phyloP scores from a whole-genome alignment of 2,888 invertebrate genomes.

The Leucophenga maculata region DNA sequence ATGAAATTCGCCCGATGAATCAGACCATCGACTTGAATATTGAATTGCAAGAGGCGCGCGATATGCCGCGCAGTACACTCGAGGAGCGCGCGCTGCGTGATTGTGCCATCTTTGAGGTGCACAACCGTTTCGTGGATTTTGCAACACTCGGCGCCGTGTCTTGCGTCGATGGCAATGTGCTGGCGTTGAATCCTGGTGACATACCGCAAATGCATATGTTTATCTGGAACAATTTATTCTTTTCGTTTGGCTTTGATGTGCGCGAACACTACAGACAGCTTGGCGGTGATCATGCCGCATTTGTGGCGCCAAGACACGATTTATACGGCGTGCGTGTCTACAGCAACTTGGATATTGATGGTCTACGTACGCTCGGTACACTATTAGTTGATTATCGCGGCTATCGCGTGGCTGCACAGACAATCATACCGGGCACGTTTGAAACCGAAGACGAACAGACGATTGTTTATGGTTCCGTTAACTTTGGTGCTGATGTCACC shows the following conservation, averaged over 20 bases:
- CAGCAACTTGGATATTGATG: conserved; percentile 91
- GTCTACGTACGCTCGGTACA: conserved; percentile 95
- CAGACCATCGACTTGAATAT: conserved; percentile 99
- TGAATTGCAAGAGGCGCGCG: conserved; percentile 95
- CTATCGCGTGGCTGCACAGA: conserved; percentile 96
- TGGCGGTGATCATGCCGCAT: conserved; percentile 97
- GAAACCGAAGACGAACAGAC: conserved; percentile 99
- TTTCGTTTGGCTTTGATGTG: conserved; percentile 97
- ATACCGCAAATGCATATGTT: conserved; percentile 99
- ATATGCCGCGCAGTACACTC: conserved; percentile 90
- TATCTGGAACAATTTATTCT: conserved; percentile 99
- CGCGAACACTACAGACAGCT: conserved; percentile 98
- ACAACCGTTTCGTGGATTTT: conserved; percentile 97
- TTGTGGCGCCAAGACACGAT: conserved; percentile 89
- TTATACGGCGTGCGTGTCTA: conserved; percentile 96
- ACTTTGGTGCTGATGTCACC: conserved; percentile 97
- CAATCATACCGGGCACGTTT: conserved; percentile 97
- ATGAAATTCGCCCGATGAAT: conserved; percentile 84
- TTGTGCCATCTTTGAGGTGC: conserved; percentile 96
- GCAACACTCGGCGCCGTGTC: conserved; percentile 97
- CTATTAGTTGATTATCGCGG: conserved; percentile 98
- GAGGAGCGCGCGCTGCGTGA: conserved; percentile 94
- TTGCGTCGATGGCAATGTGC: conserved; percentile 98
- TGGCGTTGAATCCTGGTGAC: conserved; percentile 99
- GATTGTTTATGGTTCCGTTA: conserved; percentile 97